phyloP scores from a whole-genome alignment of 2,113 vertebrate genomes.

The Heptranchias perlo region DNA sequence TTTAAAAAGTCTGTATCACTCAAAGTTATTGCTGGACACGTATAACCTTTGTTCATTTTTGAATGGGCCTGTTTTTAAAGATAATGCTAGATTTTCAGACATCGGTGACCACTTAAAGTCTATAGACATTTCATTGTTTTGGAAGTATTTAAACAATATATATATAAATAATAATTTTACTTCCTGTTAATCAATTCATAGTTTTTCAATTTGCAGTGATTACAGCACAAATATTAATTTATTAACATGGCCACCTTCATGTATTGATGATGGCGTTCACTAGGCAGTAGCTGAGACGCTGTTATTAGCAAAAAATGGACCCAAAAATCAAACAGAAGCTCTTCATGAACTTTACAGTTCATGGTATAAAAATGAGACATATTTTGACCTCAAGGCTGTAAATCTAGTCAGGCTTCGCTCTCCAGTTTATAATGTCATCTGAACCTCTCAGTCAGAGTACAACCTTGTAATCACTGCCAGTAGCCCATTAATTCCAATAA shows the following conservation, averaged over 20 bases:
- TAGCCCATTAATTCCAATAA: not conserved
- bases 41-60: not conserved
- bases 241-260: not conserved
- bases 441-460: not conserved
- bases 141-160: not conserved
- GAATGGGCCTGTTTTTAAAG: not conserved
- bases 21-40: not conserved
- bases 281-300: not conserved
- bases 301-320: not conserved
- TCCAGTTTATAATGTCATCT: not conserved
- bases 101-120: not conserved
- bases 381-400: not conserved
- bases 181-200: not conserved
- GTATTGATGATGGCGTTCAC: not conserved
- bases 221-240: not conserved
- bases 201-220: not conserved
- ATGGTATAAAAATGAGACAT: not conserved
- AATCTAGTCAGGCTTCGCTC: not conserved
- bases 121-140: not conserved
- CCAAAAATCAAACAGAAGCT: not conserved
- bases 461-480: not conserved
- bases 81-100: not conserved
- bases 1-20: not conserved
- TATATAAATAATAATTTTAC: not conserved
- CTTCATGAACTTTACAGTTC: not conserved